Percentiles rank a stretch among this genome's conserved stretches.
phyloP scores from a whole-genome alignment of 1,140 invertebrate genomes.

The Samia ricini region DNA sequence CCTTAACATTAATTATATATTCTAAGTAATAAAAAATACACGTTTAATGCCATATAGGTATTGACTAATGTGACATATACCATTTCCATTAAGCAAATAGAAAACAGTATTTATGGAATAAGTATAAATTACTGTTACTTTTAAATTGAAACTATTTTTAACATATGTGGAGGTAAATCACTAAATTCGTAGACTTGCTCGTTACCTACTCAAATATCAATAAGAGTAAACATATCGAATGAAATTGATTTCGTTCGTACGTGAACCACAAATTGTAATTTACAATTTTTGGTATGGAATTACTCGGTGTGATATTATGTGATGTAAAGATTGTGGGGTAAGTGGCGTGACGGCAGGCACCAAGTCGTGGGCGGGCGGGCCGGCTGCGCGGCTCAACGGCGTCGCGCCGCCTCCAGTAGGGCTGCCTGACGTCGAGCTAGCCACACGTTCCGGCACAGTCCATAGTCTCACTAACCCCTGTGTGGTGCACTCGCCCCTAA shows the following conservation, averaged over 20 bases:
- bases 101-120: too few relatives aligned
- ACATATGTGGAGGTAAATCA: not conserved
- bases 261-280: not conserved
- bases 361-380: constrained; percentile 51
- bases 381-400: constrained; percentile 47
- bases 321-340: constrained; percentile 59
- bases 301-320: constrained; percentile 51
- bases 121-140: too few relatives aligned
- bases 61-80: too few relatives aligned
- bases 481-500: constrained; percentile 20
- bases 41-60: too few relatives aligned
- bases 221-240: not conserved
- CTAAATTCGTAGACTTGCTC: not conserved
- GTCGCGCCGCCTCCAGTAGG: constrained; percentile 52
- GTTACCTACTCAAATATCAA: not conserved
- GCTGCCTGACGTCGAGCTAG: constrained; percentile 43
- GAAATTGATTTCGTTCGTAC: not conserved
- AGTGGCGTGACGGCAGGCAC: constrained; percentile 54
- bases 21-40: too few relatives aligned
- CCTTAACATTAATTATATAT: not conserved
- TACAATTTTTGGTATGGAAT: constrained; percentile 23
- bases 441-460: constrained; percentile 41
- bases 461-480: constrained; percentile 16
- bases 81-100: too few relatives aligned
- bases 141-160: too few relatives aligned